Base-by-base conservation (phyloP, 2,888 invertebrate genomes). In the Pollenia angustigena region DNA sequence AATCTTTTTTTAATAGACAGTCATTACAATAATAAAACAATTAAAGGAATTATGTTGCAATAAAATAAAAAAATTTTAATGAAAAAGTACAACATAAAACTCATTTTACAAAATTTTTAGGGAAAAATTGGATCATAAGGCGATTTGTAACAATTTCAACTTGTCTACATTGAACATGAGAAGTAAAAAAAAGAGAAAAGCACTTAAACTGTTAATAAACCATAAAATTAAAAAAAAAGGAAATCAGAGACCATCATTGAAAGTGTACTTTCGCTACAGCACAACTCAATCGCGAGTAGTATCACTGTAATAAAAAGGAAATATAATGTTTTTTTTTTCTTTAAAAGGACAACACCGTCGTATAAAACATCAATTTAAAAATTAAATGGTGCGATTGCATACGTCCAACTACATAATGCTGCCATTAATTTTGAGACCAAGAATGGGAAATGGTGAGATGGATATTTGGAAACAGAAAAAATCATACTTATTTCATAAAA, bases 1-100 rank as follows among this genome's bases (percentile, higher is more conserved):
- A 80, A 80, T 80, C 80, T 81, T 44, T 48, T 50, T 81, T 69
- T 84, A 56, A 64, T 84, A 64, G 62, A 62, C 40, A 32, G 40
- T 64, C 74, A 84, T 87, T 84, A 87, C 81, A 84, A 87, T 82
- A 88, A 88, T 76, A 79, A 85, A 85, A 81, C 88, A 89, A 86
- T 87, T 91, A 90, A 85, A 86, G 89, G 90, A 89, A 92, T 92
- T 91, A 91, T 90, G 89, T 89, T 88, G 89, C 89, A 89, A 90
- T 91, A 90, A 91, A 91, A 91, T 89, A 88, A 69, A 62, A 76
- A 76, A 69, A 64, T 58, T 48, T 0, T 44, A 46, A 46, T 48
- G 23, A 54, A 69, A 69, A 58, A 48, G 7, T 40, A 48, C 16
- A 76, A 46, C 69, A 44, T 89, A 88, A 89, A 66, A 68, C 42